Conservation (phyloP, 2,797 vertebrate species). For the Parauchenoglanis punctatus region DNA sequence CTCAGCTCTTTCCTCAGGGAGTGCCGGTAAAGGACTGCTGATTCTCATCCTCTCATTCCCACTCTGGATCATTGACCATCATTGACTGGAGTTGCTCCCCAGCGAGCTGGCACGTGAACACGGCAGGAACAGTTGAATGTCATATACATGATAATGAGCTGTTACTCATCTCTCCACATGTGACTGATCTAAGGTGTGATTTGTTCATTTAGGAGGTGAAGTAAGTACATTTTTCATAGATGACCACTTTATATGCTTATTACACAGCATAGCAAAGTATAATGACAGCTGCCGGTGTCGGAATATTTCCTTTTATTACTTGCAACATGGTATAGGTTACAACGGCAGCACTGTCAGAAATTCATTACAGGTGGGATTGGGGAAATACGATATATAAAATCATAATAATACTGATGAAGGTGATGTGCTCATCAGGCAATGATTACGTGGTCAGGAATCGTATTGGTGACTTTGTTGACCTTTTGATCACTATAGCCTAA, state of each 20-base stretch:
- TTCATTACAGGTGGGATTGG: background rate
- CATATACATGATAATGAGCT: constrained; percentile 12
- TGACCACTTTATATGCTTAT: background rate
- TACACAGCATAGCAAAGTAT: background rate
- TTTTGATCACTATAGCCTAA: too few species aligned
- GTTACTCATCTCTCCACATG: background rate
- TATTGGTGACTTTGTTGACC: background rate
- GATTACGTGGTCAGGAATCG: too few species aligned
- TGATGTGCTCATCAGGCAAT: background rate
- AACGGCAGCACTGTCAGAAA: background rate
- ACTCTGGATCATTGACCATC: constrained; percentile 32
- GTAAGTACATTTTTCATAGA: background rate
- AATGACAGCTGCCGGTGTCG: background rate
- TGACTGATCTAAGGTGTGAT: background rate
- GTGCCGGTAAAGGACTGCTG: constrained; percentile 21
- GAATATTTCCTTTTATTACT: background rate
- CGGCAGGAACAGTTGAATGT: constrained; percentile 2
- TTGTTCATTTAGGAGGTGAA: background rate
- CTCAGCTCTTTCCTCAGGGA: constrained; percentile 17
- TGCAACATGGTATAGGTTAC: background rate
- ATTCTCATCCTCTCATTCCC: constrained; percentile 32
- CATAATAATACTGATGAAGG: background rate
- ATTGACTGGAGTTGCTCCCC: constrained; percentile 30
- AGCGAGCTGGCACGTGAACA: background rate
- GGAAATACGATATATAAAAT: background rate